phyloP scores from a whole-genome alignment of 2,797 vertebrate genomes.

The Poecilia velifera region DNA sequence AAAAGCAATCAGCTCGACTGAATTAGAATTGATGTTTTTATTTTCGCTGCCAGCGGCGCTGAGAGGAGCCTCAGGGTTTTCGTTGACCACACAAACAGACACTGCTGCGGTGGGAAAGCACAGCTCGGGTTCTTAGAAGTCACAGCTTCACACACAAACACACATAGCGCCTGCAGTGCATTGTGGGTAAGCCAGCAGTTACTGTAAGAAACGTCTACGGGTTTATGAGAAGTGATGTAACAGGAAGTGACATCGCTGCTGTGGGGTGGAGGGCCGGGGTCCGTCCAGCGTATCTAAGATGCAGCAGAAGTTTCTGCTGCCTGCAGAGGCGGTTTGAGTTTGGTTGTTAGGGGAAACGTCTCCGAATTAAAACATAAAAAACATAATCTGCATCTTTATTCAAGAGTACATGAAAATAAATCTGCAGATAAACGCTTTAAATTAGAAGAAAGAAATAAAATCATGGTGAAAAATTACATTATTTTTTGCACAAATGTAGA shows the following conservation, averaged over 20 bases:
- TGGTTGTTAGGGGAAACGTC: background rate
- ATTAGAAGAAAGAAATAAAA: background rate
- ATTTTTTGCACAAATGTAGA: background rate
- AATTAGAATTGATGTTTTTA: background rate
- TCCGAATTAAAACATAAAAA: background rate
- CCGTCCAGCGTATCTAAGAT: conserved; percentile 3
- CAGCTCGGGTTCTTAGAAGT: conserved; percentile 67
- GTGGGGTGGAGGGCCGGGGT: conserved; percentile 18
- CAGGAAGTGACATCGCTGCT: conserved; percentile 52
- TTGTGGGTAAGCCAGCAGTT: conserved; percentile 61
- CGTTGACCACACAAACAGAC: conserved; percentile 17
- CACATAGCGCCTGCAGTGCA: conserved; percentile 31
- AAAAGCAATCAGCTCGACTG: background rate
- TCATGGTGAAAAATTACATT: background rate
- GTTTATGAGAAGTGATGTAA: conserved; percentile 68
- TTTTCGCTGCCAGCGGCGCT: background rate
- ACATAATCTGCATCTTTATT: background rate
- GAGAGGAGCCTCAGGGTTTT: conserved; percentile 11
- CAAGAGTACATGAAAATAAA: background rate
- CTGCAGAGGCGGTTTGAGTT: conserved; percentile 2
- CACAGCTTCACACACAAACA: conserved; percentile 32
- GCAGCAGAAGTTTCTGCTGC: background rate
- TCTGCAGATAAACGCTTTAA: background rate
- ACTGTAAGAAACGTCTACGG: conserved; percentile 61
- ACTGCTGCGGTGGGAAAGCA: conserved; percentile 46